Evolutionary conservation across 1,140 invertebrate genomes (phyloP), one percentile per base, ranked within the genome.

Genomic region (Pogonognathellus flavescens): DNA sequence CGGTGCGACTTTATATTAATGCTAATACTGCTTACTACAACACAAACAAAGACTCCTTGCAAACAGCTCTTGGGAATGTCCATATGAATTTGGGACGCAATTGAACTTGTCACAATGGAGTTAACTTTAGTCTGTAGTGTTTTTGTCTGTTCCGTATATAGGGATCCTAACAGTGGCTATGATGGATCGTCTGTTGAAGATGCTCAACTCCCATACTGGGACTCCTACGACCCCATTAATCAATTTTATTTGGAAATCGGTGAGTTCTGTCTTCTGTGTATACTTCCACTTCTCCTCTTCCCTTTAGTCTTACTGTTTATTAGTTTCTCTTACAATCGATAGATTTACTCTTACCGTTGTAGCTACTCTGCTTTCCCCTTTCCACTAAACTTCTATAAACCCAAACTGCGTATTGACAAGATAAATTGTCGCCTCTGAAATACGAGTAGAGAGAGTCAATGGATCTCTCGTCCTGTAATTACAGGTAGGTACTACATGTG

Each of bases 201-300:
- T 84, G 72, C 86, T 83, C 88, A 86, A 50, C 86, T 88, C 53
- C 86, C 90, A 41, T 88, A 87, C 20, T 92, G 91, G 91, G 91
- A 91, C n/a, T 85, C 87, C 0, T 92, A 91, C 85, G 90, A 92
- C 80, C 89, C 89, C 31, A 88, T 90, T 57, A 91, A 91, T 80
- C 91, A 91, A 87, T 90, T 90, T 86, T 92, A 91, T 88, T 88
- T 91, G 55, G 89, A 90, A 86, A 89, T 91, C 55, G 90, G 91
- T 92, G 89, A 91, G 89, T 88, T 60, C 20, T 82, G 53, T 50
- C 82, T 83, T 50, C 8, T 25, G n/a, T 55, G 25, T 20, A 55
- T 14, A 55, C 16, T 53, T n/a, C 49, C 13, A 60, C 59, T 83
- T 52, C 11, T 53, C 16, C 76, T 57, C 59, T 83, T 41, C 10